Evolutionary conservation across 1,140 invertebrate species (phyloP).

Genomic region (Hylaeus anthracinus): DNA sequence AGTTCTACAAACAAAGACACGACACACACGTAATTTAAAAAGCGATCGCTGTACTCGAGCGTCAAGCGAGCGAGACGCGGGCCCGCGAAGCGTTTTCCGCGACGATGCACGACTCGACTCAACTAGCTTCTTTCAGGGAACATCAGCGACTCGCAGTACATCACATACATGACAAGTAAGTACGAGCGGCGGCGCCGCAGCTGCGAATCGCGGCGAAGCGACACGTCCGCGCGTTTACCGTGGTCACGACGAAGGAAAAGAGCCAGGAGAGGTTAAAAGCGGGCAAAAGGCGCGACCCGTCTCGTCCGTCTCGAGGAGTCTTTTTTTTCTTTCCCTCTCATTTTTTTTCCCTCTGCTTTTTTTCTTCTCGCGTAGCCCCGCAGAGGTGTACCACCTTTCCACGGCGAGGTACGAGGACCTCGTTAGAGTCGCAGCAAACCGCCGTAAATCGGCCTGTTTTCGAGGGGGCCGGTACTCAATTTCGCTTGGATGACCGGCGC

Average conservation of each 20-base stretch:
- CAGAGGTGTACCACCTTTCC: not conserved
- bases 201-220: slow-evolving; percentile 14
- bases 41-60: slow-evolving; percentile 28
- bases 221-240: not conserved
- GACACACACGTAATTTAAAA: slow-evolving; percentile 15
- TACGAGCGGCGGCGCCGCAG: slow-evolving; percentile 53
- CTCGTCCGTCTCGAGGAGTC: slow-evolving; percentile 39
- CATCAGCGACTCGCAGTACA: slow-evolving; percentile 79
- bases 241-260: not conserved
- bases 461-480: slow-evolving; percentile 45
- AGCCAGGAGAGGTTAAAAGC: not conserved
- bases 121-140: slow-evolving; percentile 79
- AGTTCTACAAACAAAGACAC: no score
- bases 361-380: slow-evolving; percentile 12
- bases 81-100: slow-evolving; percentile 41
- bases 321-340: no score
- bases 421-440: slow-evolving; percentile 9
- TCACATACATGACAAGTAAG: slow-evolving; percentile 81
- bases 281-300: slow-evolving; percentile 13
- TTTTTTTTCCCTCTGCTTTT: not conserved
- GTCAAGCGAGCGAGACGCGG: slow-evolving; percentile 7
- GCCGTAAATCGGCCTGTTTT: slow-evolving; percentile 56
- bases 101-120: slow-evolving; percentile 72
- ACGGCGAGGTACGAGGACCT: slow-evolving; percentile 11
- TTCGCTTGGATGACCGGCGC: slow-evolving; percentile 32